A percentile compares a stretch with the other conserved stretches of the same genome.
Conservation (phyloP, 2,888 invertebrate species). For the Megamerina dolium region DNA sequence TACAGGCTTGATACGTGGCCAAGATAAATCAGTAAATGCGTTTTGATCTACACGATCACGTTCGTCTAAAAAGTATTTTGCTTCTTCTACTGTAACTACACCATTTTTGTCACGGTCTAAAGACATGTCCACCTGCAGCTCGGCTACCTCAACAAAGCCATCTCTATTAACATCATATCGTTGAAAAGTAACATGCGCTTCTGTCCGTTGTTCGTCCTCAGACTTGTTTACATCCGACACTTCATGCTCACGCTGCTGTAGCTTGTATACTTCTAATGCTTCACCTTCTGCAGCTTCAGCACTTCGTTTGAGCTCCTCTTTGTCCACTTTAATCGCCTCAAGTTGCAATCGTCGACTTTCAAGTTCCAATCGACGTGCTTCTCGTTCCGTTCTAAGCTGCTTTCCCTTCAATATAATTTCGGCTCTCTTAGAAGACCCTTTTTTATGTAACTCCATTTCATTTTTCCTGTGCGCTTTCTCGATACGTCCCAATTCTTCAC, state of each 20-base stretch:
- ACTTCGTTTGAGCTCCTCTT: constrained; percentile 63
- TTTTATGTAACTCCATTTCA: constrained; percentile 65
- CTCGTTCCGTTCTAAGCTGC: constrained; percentile 66
- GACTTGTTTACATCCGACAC: constrained; percentile 56
- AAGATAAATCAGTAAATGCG: constrained; percentile 63
- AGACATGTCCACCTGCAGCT: constrained; percentile 63
- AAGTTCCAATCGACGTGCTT: constrained; percentile 63
- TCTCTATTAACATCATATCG: constrained; percentile 77
- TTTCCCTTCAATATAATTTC: constrained; percentile 73
- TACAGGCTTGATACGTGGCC: constrained; percentile 73
- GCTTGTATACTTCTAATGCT: constrained; percentile 70
- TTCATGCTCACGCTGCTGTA: constrained; percentile 61
- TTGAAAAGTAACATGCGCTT: constrained; percentile 68
- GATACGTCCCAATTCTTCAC: constrained; percentile 71
- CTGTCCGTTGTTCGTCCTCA: constrained; percentile 55
- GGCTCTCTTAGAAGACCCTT: constrained; percentile 69
- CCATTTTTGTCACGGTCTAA: constrained; percentile 91
- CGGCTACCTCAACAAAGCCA: constrained; percentile 62
- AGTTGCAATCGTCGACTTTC: constrained; percentile 70
- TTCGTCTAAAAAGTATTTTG: constrained; percentile 66
- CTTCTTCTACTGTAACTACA: constrained; percentile 80
- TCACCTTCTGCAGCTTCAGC: constrained; percentile 68
- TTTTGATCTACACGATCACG: constrained; percentile 62
- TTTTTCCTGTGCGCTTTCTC: constrained; percentile 70
- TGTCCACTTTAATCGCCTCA: constrained; percentile 72